Base-by-base conservation (phyloP, 2,888 invertebrate species). In the Nasonia oneida region DNA sequence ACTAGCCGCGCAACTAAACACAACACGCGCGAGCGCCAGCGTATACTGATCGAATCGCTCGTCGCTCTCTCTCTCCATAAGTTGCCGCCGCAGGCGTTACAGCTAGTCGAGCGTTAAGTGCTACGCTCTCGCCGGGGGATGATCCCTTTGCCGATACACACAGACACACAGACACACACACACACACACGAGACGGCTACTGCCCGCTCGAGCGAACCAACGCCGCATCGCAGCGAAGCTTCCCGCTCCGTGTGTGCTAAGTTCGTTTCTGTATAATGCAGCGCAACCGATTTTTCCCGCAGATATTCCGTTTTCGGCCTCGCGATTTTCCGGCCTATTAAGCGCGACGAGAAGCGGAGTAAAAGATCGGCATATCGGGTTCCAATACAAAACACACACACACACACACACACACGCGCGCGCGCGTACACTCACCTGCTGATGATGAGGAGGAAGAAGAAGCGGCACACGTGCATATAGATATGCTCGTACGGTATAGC, bases 101-200 rank as follows among this genome's bases (percentile, higher is more conserved):
- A 33, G 33, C 33, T 67, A 67, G 67, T 67, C 67, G 15, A 67
- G 67, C 67, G 67, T 67, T 67, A 67, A 37, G 64, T 23, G 67
- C 33, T 29, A 12, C 67, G 37, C 10, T 10, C 29, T 14, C 6
- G 47, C 37, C 33, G 67, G 14, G 82, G 70, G 77, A 83, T 83
- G 77, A 83, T 83, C 83, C 71, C 83, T 77, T 83, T 83, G 42
- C 83, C 83, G 67, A 77, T 77, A 77, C 5, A 12, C 15, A 64
- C 29, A 29, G 6, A 18, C 1, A 8, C 23, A 23, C 23, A 23
- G 23, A 23, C 23, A 23, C 23, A 23, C 23, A 23, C 29, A 23
- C 29, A 29, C 29, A 29, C 1, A 29, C 29, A 50, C 15, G 2
- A 37, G 29, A 33, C 47, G 29, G 57, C 76, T 76, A 75, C 53